Evolutionary conservation across 2,888 invertebrate genomes (phyloP), one percentile per base, ranked within the genome.

Genomic region (Mesodorylaimus sp.): DNA sequence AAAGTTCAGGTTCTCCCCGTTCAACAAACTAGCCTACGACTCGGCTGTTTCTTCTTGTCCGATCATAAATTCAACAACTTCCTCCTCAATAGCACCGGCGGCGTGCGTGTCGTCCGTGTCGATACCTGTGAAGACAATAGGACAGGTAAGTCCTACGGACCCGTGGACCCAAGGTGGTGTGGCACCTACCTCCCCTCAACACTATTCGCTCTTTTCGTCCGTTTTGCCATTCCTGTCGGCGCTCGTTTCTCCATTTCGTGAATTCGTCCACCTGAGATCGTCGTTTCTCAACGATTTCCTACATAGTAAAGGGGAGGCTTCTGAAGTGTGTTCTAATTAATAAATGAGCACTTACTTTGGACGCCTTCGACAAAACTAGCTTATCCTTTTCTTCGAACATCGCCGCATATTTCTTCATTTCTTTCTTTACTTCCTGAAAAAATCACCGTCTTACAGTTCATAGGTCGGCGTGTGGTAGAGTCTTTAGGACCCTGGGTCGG

Each of bases 351-450:
- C 36, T 2, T 27, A 62, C 62, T 54, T 63, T 61, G 25, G 61
- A 61, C 21, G 62, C 61, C 47, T 59, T 55, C 43, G 57, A 57
- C 52, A 60, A 57, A 54, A 63, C 62, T 29, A 58, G 58, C 37
- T 58, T 58, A 50, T 99, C 97, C 72, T 95, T 89, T 63, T 82
- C 81, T 69, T 95, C 93, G 68, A 97, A 97, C 69, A 83, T 81
- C 26, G 84, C 79, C 63, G 87, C 86, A 74, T 87, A 93, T 67
- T 88, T 89, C 76, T 95, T 97, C 66, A 99, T 76, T 70, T 85
- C 91, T 76, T 91, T 95, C 73, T 85, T 88, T 56, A 91, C 85
- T 37, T 95, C 89, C 73, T 88, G 41, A 41, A 7, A 41, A 19
- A 10, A 10, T 13, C 5, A 7, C 5, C 7, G 21, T 41, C 10